A percentile compares a stretch with the other conserved stretches of the same genome.
Conservation (phyloP, 2,888 invertebrate genomes). For the Drosophila neotestacea region DNA sequence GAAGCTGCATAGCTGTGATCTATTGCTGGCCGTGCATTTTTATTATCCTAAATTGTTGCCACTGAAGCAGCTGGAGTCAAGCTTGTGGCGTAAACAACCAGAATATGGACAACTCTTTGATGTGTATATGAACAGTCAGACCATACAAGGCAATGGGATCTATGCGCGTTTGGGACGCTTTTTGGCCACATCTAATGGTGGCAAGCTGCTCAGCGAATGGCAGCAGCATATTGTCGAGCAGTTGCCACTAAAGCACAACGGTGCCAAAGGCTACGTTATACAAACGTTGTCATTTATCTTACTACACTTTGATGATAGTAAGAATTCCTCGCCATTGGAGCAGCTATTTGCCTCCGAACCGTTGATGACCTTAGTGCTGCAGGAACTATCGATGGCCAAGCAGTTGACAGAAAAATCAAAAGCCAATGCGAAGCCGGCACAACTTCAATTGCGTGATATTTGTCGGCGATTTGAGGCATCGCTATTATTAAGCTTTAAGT, state of each 20-base stretch:
- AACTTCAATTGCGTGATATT: constrained; percentile 26
- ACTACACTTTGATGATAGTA: constrained; percentile 12
- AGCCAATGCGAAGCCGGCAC: constrained; percentile 1
- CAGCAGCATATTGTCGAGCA: constrained; percentile 16
- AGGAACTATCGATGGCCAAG: constrained; percentile 33
- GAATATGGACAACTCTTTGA: constrained; percentile 49
- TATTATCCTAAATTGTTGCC: constrained; percentile 36
- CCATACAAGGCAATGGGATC: constrained; percentile 4
- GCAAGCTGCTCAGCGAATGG: constrained; percentile 36
- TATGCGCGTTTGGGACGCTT: constrained; percentile 49
- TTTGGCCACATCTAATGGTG: constrained; percentile 7
- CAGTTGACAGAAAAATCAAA: background rate
- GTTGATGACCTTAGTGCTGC: constrained; percentile 34
- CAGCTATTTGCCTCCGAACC: constrained; percentile 28
- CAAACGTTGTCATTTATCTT: constrained; percentile 33
- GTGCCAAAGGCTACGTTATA: constrained; percentile 36
- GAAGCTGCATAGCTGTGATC: constrained; percentile 33
- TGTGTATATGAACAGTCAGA: constrained; percentile 38
- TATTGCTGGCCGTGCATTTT: constrained; percentile 48
- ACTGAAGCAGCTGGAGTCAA: constrained; percentile 25
- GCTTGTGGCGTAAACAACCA: constrained; percentile 47
- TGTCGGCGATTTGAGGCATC: constrained; percentile 43
- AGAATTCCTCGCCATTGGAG: constrained; percentile 3
- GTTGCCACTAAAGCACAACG: constrained; percentile 34
- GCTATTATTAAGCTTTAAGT: constrained; percentile 35